Base-by-base conservation (phyloP, 2,888 invertebrate genomes). In the Hyposoter dolosus region DNA sequence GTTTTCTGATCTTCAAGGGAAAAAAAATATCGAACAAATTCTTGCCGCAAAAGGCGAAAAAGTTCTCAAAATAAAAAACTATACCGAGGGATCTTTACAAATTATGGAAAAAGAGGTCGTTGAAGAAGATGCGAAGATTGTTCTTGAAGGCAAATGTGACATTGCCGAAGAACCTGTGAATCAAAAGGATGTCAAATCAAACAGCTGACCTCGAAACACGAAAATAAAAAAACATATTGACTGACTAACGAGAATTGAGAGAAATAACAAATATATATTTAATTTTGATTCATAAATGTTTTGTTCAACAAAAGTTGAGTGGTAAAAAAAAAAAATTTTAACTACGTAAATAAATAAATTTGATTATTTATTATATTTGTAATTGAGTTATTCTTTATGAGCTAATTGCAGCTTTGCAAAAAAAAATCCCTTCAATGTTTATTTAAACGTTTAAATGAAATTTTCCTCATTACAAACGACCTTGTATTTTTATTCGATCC, bases 21-120 rank as follows among this genome's bases (percentile, higher is more conserved):
- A 96, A 91, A 96, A 95, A 87, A 99, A 99, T 92, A 98, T 99
- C 90, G 99, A 99, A 95, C 97, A 98, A 88, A 97, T 99, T 50
- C 95, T 99, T 93, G 97, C 96, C 23, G 96, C 96, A 82, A 98
- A 98, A 92, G 99, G 99, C 1, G 99, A 99, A 95, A 95, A 94
- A 6, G 98, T 99, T 53, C 95, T 94, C 60, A 96, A 87, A 77
- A 71, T 93, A 75, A 72, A 83, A 94, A 94, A 95, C 95, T 82
- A 94, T 93, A 92, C 65, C 0, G 90, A 95, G 92, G 68, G 94
- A 79, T 95, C 95, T 89, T 90, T 95, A 53, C 95, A 96, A 89
- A 94, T 94, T 88, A 93, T 95, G 87, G 94, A 95, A 12, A 93
- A 93, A 79, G 95, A 95, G 89, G 88, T 90, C 80, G 6, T 56